Evolutionary conservation across 2,797 vertebrate genomes (phyloP).

Genomic region (Myotis pilosus): DNA sequence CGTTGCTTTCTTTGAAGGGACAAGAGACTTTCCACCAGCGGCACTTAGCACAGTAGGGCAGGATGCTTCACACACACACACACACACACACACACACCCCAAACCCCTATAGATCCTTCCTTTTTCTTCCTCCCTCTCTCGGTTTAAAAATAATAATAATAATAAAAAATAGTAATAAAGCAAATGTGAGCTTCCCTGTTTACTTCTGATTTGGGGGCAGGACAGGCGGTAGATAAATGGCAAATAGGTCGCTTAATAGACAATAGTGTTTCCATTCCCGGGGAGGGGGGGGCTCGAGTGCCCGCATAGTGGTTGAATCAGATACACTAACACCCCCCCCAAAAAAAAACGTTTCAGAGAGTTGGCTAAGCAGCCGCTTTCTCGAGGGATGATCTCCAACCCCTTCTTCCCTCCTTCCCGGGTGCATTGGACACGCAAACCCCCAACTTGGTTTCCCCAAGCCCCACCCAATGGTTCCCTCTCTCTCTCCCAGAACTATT

Average conservation of each 20-base stretch:
- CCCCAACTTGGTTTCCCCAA: neutral
- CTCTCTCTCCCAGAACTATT: neutral
- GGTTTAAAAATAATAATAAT: neutral
- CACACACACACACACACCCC: neutral
- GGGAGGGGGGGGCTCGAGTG: neutral
- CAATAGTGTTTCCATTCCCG: neutral
- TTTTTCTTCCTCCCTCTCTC: neutral
- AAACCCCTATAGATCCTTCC: neutral
- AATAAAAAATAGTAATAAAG: neutral
- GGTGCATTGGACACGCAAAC: fast-evolving
- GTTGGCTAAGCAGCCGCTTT: neutral
- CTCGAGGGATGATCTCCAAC: neutral
- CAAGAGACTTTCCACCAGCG: neutral
- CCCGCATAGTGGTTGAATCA: neutral
- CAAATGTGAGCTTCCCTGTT: neutral
- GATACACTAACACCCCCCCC: neutral
- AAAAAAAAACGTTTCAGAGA: neutral
- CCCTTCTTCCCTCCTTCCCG: neutral
- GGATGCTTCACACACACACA: neutral
- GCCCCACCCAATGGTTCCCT: neutral
- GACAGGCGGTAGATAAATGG: neutral
- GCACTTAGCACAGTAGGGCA: no score
- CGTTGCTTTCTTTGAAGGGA: neutral
- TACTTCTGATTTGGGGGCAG: neutral
- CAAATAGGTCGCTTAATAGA: neutral